Evolutionary conservation across 1,140 invertebrate genomes (phyloP).

Genomic region (Diachasmimorpha longicaudata): DNA sequence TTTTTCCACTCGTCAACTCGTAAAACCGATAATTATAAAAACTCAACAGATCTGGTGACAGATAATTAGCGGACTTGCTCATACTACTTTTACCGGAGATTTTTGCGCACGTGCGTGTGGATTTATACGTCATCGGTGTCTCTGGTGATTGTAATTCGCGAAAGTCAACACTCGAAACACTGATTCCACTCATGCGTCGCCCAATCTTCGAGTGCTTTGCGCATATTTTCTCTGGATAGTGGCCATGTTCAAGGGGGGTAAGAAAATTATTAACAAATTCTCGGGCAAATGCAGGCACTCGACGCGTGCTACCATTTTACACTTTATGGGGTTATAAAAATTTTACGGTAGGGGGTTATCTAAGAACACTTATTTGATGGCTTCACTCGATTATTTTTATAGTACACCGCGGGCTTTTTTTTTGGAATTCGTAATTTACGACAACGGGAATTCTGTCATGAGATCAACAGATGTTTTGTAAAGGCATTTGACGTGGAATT

Average conservation of each 20-base stretch:
- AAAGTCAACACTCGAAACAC: background rate
- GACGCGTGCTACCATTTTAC: background rate
- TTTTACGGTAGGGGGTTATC: background rate
- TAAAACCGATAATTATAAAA: background rate
- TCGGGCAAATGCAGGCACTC: background rate
- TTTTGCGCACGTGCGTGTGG: background rate
- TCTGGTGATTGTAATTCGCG: slow-evolving; percentile 5
- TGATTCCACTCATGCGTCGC: background rate
- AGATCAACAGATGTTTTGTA: background rate
- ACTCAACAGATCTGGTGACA: slow-evolving; percentile 4
- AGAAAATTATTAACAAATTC: background rate
- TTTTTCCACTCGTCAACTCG: background rate
- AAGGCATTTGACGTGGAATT: background rate
- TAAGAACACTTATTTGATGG: background rate
- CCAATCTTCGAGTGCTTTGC: background rate
- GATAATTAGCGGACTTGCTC: slow-evolving; percentile 6
- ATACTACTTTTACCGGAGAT: slow-evolving; percentile 11
- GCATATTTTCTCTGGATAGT: background rate
- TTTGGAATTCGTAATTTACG: too few species aligned
- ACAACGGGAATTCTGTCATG: background rate
- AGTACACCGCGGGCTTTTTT: too few species aligned
- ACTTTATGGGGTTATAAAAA: background rate
- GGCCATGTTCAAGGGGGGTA: background rate
- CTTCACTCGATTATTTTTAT: too few species aligned
- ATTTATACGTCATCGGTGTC: background rate